phyloP scores from a whole-genome alignment of 2,797 vertebrate genomes.

The Champsocephalus esox region DNA sequence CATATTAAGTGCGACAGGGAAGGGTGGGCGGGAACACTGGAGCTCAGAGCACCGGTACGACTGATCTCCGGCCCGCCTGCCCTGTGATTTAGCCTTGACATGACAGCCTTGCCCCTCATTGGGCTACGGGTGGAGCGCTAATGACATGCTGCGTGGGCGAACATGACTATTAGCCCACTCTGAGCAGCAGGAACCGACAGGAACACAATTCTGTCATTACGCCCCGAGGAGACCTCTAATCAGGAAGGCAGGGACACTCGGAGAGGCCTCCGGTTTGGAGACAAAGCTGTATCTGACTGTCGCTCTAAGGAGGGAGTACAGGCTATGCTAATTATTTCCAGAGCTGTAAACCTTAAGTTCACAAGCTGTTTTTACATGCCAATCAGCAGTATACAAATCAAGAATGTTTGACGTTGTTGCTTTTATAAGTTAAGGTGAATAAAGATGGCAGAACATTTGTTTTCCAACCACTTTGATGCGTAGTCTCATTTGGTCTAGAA shows the following conservation, averaged over 20 bases:
- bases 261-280: slow-evolving; percentile 51
- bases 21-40: slow-evolving; percentile 56
- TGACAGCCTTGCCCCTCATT: slow-evolving; percentile 80
- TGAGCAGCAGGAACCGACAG: slow-evolving; percentile 80
- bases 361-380: not conserved
- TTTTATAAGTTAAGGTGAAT: slow-evolving; percentile 3
- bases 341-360: not conserved
- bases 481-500: not conserved
- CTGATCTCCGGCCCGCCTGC: slow-evolving; percentile 72
- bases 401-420: not conserved
- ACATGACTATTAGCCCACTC: slow-evolving; percentile 85
- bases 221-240: slow-evolving; percentile 83
- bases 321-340: not conserved
- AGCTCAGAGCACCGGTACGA: slow-evolving; percentile 64
- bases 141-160: slow-evolving; percentile 82
- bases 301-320: not conserved
- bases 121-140: slow-evolving; percentile 79
- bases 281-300: slow-evolving; percentile 35
- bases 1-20: slow-evolving; percentile 66
- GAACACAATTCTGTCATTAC: slow-evolving; percentile 86
- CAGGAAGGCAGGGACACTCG: slow-evolving; percentile 69
- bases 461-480: not conserved
- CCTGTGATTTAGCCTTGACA: slow-evolving; percentile 84
- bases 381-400: not conserved
- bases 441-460: not conserved